Base-by-base conservation (phyloP, 2,797 vertebrate species). In the Gymnothorax reevesii region DNA sequence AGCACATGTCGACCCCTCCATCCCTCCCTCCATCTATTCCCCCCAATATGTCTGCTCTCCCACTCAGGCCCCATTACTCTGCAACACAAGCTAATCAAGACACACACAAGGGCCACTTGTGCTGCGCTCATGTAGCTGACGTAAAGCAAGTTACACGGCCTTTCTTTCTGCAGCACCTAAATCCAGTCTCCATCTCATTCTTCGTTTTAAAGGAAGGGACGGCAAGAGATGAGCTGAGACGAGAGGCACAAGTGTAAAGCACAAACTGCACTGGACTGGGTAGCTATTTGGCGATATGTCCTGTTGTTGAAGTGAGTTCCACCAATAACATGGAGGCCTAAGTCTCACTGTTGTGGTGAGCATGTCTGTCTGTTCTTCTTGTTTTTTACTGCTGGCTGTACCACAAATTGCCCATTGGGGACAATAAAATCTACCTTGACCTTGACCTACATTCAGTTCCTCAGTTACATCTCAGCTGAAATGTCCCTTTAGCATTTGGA, bases 71-170 rank as follows among this genome's bases (percentile, higher is more conserved):
- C 88, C 90, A 92, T 95, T 91, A 87, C 94, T 90, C 93, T 92
- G 95, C 95, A 96, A 96, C 95, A 57, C 83, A 91, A 66, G 62
- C 92, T 93, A 95, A 95, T 95, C 95, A 95, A 94, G 94, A 94
- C 92, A 92, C 90, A 89, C 92, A 91, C 94, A 85, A 90, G 87
- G 84, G 94, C 94, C 92, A 95, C 92, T 92, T 94, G 86, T 94
- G 84, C 89, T 66, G 60, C 20, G 33, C 33, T 42, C 33, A 42
- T 42, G 33, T 42, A 42, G 33, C 33, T 42, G 33, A 42, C 7
- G 4, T 52, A 75, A 10, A 71, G 7, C 13, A 33, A 12, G 49
- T 10, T 17, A 17, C 13, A 49, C 6, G 7, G 25, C 33, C 73
- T 49, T 7, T 15, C 33, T 42, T 49, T 49, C 73, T 2, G 33